These are phyloP conservation scores for Proales similis DNA, from an alignment of 1,140 invertebrate species.

Conservation along the genomic window DNA sequence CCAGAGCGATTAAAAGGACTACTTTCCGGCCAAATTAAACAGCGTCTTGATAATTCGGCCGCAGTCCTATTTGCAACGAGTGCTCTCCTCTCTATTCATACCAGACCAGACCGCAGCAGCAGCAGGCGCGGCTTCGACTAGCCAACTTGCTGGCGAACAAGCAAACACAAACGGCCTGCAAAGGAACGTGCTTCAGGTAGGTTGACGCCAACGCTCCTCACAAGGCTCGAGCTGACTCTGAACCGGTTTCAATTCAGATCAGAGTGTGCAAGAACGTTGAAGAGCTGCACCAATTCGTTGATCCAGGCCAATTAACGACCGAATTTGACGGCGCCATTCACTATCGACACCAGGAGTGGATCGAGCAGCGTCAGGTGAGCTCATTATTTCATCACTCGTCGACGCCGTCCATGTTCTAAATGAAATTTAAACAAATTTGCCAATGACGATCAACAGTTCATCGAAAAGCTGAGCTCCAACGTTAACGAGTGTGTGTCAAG, in stretches of 20 bases:
- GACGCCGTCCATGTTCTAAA: conserved; percentile 78
- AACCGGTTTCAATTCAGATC: conserved; percentile 46
- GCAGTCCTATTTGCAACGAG: conserved; percentile 37
- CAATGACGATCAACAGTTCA: conserved; percentile 61
- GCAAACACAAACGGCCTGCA: conserved; percentile 6
- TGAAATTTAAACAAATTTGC: conserved; percentile 77
- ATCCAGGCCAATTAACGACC: conserved; percentile 71
- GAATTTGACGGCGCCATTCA: conserved; percentile 78
- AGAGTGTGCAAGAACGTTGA: conserved; percentile 49
- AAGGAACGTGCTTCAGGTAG: no score
- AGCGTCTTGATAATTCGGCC: conserved; percentile 33
- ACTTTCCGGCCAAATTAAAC: conserved; percentile 37
- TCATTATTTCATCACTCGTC: conserved; percentile 19
- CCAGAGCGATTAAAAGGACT: conserved; percentile 33
- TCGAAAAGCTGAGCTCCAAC: conserved; percentile 41
- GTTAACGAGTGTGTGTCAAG: conserved; percentile 10
- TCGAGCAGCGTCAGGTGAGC: conserved; percentile 85
- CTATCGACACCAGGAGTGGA: conserved; percentile 90
- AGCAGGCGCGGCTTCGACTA: conserved; percentile 14
- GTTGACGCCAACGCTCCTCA: no score
- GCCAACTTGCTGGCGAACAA: no score
- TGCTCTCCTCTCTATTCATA: conserved; percentile 29
- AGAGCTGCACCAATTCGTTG: conserved; percentile 77
- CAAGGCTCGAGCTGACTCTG: background rate
- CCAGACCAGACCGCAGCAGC: conserved; percentile 26